Conservation (phyloP, 2,797 vertebrate genomes). For the Tokudaia tokunoshimensis region DNA sequence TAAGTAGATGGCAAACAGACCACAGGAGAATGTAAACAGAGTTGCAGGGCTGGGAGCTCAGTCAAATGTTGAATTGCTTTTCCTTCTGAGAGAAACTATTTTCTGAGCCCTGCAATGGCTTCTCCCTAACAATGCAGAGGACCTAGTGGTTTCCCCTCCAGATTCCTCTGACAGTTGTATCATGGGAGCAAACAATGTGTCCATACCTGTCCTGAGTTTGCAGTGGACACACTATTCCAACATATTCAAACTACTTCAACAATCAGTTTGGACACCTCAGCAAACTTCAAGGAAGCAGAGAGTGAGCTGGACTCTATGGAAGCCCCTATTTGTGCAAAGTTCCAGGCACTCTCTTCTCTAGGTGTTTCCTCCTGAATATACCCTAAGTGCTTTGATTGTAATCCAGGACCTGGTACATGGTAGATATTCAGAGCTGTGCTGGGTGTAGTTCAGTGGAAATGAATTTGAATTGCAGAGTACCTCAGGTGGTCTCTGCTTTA, state of each 20-base stretch:
- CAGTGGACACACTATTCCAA: neutral
- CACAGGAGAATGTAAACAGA: slow-evolving; percentile 77
- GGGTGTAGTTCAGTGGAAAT: neutral
- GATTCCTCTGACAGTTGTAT: neutral
- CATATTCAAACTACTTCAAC: neutral
- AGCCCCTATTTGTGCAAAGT: neutral
- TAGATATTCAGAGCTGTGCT: neutral
- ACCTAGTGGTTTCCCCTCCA: neutral
- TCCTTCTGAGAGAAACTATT: slow-evolving; percentile 69
- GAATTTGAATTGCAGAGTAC: neutral
- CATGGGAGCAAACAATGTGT: neutral
- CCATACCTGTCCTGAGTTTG: neutral
- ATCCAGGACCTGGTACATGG: neutral
- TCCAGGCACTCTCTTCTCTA: neutral
- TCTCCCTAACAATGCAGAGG: neutral
- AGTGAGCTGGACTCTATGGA: neutral
- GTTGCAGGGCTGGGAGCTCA: slow-evolving; percentile 59
- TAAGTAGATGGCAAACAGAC: slow-evolving; percentile 74
- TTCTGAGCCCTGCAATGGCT: slow-evolving; percentile 48
- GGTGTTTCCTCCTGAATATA: neutral
- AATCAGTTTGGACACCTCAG: neutral
- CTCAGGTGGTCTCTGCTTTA: neutral
- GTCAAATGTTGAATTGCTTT: slow-evolving; percentile 71
- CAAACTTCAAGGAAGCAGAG: neutral
- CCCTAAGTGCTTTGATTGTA: neutral